Evolutionary conservation across 2,113 vertebrate species (phyloP), one percentile per base, ranked within the genome.

Genomic region (Tenebrosternarchus preto): DNA sequence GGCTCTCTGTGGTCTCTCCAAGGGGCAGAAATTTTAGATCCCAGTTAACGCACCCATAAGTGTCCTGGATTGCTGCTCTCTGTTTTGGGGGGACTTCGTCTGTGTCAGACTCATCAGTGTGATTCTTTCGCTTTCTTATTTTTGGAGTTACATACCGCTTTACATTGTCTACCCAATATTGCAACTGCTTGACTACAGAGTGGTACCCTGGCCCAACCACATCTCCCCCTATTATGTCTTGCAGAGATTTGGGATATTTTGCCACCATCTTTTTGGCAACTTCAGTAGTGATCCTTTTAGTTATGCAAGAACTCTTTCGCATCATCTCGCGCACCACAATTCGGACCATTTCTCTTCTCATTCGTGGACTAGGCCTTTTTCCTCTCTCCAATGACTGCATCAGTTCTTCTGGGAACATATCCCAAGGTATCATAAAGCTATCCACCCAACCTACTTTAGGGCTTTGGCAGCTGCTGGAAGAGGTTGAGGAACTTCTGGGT

Each of bases 361-460:
- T 68, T 50, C 24, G 50, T 75, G 81, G 64, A 69, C 76, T 70
- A 71, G 56, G 55, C 57, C 29, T 2, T 79, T 82, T 77, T 61
- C 71, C 68, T 31, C 77, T 87, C 69, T 83, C 75, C 50, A 84
- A 67, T 33, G n/a, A 77, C 76, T 87, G n/a, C n/a, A 85, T 82
- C 39, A 84, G 36, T 50, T 83, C 77, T 56, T 85, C 82, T 74
- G 82, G 72, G 12, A 86, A 88, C 59, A 71, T 85, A 25, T 76
- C 73, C 81, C 77, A 87, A 15, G 31, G 84, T 73, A 86, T 83
- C 27, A 36, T 9, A 76, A 87, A 88, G 60, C 71, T 78, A 39
- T 82, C 81, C 19, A 64, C 71, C 24, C 71, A 84, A 50, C 76
- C 76, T 59, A 16, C 12, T 53, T 80, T 20, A 68, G 64, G 72